These are phyloP conservation scores for Theretra japonica DNA, from an alignment of 2,888 invertebrate species.

Conservation along the genomic window DNA sequence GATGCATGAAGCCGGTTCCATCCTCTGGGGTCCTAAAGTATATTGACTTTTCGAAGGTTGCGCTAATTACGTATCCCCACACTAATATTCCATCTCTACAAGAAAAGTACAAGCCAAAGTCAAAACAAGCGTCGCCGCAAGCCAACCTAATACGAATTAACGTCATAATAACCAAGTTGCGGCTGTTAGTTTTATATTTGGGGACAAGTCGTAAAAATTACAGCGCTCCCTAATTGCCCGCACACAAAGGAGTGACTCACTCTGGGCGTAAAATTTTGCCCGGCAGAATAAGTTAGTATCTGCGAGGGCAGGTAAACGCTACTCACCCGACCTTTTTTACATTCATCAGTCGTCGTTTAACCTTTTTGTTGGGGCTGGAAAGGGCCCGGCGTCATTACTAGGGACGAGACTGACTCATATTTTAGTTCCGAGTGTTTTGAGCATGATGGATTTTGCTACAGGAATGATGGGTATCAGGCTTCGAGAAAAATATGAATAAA, in stretches of 20 bases:
- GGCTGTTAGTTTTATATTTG: conserved; percentile 19
- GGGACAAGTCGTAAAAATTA: conserved; percentile 22
- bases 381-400: conserved; percentile 27
- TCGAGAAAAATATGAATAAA: neutral
- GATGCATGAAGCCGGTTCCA: too few species aligned
- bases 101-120: too few species aligned
- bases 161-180: neutral
- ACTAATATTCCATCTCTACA: too few species aligned
- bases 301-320: conserved; percentile 23
- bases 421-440: neutral
- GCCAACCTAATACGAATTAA: neutral
- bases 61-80: too few species aligned
- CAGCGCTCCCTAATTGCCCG: neutral
- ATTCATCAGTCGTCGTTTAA: conserved; percentile 48
- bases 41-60: too few species aligned
- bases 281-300: conserved; percentile 22
- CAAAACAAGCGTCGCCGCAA: neutral
- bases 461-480: neutral
- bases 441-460: neutral
- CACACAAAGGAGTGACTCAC: conserved; percentile 1
- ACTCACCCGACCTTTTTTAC: conserved; percentile 33
- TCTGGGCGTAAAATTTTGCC: conserved; percentile 21
- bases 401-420: neutral
- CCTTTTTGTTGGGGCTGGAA: conserved; percentile 45
- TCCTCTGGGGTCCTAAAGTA: too few species aligned